phyloP scores from a whole-genome alignment of 2,888 invertebrate species.

The Papilio elwesi region DNA sequence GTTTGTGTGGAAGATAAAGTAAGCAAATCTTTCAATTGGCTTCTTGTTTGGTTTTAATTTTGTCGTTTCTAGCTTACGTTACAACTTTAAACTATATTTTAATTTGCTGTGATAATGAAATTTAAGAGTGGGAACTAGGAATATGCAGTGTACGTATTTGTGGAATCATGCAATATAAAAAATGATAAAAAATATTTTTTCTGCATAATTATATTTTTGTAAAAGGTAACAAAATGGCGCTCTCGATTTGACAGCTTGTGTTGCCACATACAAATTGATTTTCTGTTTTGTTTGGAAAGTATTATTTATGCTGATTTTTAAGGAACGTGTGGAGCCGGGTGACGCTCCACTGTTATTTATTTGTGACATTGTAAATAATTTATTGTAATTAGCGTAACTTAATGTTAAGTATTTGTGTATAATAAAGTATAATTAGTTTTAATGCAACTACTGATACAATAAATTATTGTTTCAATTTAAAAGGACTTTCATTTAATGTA shows the following conservation, averaged over 20 bases:
- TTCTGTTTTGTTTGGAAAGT: conserved; percentile 54
- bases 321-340: conserved; percentile 27
- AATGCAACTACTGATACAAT: conserved; percentile 75
- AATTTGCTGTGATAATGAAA: conserved; percentile 20
- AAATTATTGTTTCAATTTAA: conserved; percentile 81
- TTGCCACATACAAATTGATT: conserved; percentile 34
- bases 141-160: neutral
- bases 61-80: neutral
- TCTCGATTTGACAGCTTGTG: neutral
- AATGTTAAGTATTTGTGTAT: conserved; percentile 70
- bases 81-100: neutral
- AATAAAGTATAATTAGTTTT: conserved; percentile 70
- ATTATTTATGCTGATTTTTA: conserved; percentile 59
- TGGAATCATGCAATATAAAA: neutral
- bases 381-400: conserved; percentile 66
- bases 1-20: neutral
- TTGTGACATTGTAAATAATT: conserved; percentile 70
- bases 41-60: neutral
- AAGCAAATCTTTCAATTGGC: neutral
- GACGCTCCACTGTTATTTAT: conserved; percentile 45
- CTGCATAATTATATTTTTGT: conserved; percentile 4
- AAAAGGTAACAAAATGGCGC: neutral
- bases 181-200: neutral
- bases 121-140: neutral
- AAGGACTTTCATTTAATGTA: conserved; percentile 47